A percentile compares a stretch with the other conserved stretches of the same genome.
These are phyloP conservation scores for Drosophila simulans DNA, from an alignment of 1,140 invertebrate genomes.

Conservation along the genomic window DNA sequence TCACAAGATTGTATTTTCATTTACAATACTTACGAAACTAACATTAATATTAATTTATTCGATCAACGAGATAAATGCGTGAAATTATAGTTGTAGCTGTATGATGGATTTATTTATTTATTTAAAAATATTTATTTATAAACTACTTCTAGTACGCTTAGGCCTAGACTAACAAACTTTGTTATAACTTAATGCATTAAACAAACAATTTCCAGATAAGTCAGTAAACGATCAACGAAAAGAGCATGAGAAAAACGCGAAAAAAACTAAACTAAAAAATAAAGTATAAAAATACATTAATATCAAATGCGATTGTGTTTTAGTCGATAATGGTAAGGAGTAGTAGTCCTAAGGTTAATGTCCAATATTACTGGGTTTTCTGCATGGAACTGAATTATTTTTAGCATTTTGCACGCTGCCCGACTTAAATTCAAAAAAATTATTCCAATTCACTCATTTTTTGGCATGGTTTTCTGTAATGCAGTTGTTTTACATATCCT, in stretches of 20 bases:
- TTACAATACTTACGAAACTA: slow-evolving; percentile 40
- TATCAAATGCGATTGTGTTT: slow-evolving; percentile 40
- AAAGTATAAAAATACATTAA: slow-evolving; percentile 65
- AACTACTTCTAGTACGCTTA: slow-evolving; percentile 35
- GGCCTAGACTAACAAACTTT: slow-evolving; percentile 68
- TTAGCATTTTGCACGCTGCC: slow-evolving; percentile 59
- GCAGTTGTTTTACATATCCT: slow-evolving; percentile 37
- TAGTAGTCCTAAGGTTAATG: background rate
- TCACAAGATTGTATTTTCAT: slow-evolving; percentile 65
- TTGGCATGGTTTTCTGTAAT: slow-evolving; percentile 62
- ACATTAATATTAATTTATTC: slow-evolving; percentile 65
- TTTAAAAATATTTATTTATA: slow-evolving; percentile 67
- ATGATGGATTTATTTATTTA: slow-evolving; percentile 71
- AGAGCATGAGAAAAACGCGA: slow-evolving; percentile 50
- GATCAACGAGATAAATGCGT: slow-evolving; percentile 43
- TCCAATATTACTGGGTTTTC: slow-evolving; percentile 12
- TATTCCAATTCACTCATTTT: slow-evolving; percentile 24
- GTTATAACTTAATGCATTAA: slow-evolving; percentile 39
- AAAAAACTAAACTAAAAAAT: slow-evolving; percentile 52
- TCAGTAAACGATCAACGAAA: slow-evolving; percentile 50
- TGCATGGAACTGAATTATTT: slow-evolving; percentile 49
- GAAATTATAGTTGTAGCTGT: slow-evolving; percentile 64
- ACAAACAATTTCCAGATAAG: slow-evolving; percentile 37
- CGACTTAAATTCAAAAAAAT: slow-evolving; percentile 17
- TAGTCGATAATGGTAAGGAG: slow-evolving; percentile 54